A percentile compares a stretch with the other conserved stretches of the same genome.
Evolutionary conservation across 1,140 invertebrate species (phyloP).

Genomic region (Drosophila orosa): DNA sequence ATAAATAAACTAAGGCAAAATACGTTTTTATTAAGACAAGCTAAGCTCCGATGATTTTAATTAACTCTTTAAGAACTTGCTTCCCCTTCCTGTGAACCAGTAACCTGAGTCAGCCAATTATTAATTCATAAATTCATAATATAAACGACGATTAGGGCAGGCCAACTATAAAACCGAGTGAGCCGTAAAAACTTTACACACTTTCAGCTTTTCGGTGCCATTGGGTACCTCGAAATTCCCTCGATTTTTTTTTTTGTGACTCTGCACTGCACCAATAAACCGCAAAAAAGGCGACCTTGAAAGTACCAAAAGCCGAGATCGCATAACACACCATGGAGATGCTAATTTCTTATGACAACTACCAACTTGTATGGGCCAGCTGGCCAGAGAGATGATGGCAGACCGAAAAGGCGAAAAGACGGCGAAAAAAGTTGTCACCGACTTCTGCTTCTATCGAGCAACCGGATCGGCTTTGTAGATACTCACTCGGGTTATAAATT

Average conservation of each 20-base stretch:
- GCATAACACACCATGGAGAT: constrained; percentile 57
- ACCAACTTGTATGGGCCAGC: constrained; percentile 39
- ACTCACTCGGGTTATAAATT: constrained; percentile 53
- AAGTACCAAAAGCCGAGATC: constrained; percentile 45
- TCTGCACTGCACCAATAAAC: constrained; percentile 32
- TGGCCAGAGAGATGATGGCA: constrained; percentile 37
- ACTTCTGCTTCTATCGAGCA: constrained; percentile 61
- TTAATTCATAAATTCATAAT: constrained; percentile 34
- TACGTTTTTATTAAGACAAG: constrained; percentile 5
- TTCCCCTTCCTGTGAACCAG: constrained; percentile 43
- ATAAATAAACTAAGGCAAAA: background rate
- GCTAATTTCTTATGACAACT: constrained; percentile 72
- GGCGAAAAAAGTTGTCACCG: constrained; percentile 24
- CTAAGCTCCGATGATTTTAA: constrained; percentile 19
- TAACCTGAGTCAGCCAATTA: constrained; percentile 17
- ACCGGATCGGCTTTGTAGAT: constrained; percentile 55
- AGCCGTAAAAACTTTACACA: constrained; percentile 20
- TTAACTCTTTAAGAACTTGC: constrained; percentile 30
- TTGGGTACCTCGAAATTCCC: background rate
- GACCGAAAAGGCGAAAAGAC: constrained; percentile 12
- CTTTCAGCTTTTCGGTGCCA: background rate
- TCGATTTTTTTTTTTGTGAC: background rate
- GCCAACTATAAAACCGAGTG: constrained; percentile 15
- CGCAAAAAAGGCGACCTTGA: constrained; percentile 51
- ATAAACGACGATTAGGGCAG: constrained; percentile 19